These are phyloP conservation scores for Naso thynnoides DNA, from an alignment of 2,797 vertebrate genomes.

Conservation along the genomic window DNA sequence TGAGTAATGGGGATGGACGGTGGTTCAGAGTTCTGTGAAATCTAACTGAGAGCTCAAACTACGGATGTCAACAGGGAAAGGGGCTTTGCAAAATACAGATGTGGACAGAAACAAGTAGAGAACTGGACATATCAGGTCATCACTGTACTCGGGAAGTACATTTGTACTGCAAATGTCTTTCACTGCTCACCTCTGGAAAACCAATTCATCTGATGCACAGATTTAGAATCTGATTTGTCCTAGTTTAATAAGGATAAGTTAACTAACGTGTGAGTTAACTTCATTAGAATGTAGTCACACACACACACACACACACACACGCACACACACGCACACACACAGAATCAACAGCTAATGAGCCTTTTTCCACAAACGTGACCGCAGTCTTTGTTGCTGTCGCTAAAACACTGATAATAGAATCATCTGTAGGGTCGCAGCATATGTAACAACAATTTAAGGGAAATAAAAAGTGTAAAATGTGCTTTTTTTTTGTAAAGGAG, in stretches of 20 bases:
- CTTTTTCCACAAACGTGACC: background rate
- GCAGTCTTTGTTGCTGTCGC: background rate
- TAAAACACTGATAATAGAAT: slow-evolving; percentile 31
- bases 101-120: slow-evolving; percentile 8
- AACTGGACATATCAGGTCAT: slow-evolving; percentile 9
- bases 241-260: background rate
- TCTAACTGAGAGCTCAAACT: slow-evolving; percentile 25
- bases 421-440: slow-evolving; percentile 17
- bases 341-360: slow-evolving; percentile 9
- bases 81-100: slow-evolving; percentile 35
- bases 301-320: too few relatives aligned
- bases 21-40: slow-evolving; percentile 34
- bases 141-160: background rate
- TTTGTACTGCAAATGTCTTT: slow-evolving; percentile 16
- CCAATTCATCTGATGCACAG: background rate
- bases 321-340: background rate
- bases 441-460: slow-evolving; percentile 11
- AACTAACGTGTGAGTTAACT: too few relatives aligned
- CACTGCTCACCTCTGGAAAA: background rate
- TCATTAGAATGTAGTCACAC: slow-evolving; percentile 10
- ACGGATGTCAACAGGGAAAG: slow-evolving; percentile 36
- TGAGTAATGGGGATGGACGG: slow-evolving; percentile 71
- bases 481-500: slow-evolving; percentile 28
- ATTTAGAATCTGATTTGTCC: background rate
- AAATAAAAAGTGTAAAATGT: slow-evolving; percentile 45